Percentiles rank a stretch among this genome's conserved stretches.
These are phyloP conservation scores for Athripsodes cinereus DNA, from an alignment of 2,888 invertebrate species.

Conservation along the genomic window DNA sequence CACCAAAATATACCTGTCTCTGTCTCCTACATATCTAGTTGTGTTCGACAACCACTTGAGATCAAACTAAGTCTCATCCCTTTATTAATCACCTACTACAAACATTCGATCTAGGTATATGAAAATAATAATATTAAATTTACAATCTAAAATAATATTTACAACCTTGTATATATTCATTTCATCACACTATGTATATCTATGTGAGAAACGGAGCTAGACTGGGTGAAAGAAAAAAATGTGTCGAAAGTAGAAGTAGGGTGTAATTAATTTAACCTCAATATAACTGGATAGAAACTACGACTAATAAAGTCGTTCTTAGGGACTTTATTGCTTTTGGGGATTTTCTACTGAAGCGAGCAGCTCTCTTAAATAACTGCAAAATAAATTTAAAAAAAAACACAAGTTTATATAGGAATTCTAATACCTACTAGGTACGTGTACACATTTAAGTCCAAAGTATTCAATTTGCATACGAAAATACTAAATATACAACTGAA, in stretches of 20 bases:
- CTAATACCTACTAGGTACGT: background rate
- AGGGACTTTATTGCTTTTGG: background rate
- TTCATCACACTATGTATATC: too few species aligned
- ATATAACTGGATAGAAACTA: background rate
- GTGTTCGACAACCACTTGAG: too few species aligned
- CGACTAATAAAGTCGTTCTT: background rate
- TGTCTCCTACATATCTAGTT: too few species aligned
- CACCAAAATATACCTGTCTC: too few species aligned
- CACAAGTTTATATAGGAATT: background rate
- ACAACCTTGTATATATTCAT: too few species aligned
- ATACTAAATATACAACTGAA: background rate
- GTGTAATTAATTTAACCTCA: background rate
- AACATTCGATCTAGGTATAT: too few species aligned
- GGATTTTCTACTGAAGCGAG: background rate
- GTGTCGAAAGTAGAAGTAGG: background rate
- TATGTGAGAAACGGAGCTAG: background rate
- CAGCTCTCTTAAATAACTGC: background rate
- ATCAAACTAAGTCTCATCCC: too few species aligned
- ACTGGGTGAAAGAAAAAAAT: background rate
- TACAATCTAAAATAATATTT: too few species aligned
- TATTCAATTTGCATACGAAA: background rate
- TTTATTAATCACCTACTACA: too few species aligned
- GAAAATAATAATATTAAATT: too few species aligned
- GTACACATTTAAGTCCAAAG: background rate
- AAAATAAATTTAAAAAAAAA: background rate